A percentile compares a stretch with the other conserved stretches of the same genome.
phyloP scores from a whole-genome alignment of 2,113 vertebrate genomes.

The Suricata suricatta region DNA sequence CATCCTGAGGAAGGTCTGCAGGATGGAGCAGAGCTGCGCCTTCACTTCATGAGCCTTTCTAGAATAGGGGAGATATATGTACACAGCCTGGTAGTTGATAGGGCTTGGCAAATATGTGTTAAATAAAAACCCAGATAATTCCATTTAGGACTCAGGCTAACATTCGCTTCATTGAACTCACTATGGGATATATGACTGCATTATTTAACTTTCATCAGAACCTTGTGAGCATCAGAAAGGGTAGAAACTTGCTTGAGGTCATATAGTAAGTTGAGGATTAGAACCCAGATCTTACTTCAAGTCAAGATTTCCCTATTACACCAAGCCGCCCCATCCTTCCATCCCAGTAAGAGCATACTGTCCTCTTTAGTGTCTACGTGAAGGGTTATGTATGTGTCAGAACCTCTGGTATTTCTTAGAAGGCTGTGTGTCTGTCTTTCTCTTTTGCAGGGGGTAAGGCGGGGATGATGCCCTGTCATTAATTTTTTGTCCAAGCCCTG shows the following conservation, averaged over 20 bases:
- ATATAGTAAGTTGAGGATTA: not conserved
- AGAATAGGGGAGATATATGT: not conserved
- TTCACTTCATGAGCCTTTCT: constrained; percentile 43
- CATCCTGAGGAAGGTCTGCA: constrained; percentile 46
- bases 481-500: not conserved
- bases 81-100: not conserved
- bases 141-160: not conserved
- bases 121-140: not conserved
- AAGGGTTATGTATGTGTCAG: not conserved
- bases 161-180: not conserved
- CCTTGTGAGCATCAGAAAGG: not conserved
- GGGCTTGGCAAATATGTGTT: not conserved
- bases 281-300: constrained; percentile 30
- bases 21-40: not conserved
- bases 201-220: not conserved
- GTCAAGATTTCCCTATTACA: not conserved
- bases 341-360: not conserved
- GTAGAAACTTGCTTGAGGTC: not conserved
- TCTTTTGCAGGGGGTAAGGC: not conserved
- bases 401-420: not conserved
- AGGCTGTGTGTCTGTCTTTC: not conserved
- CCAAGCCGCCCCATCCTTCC: not conserved
- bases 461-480: not conserved
- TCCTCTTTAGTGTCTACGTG: not conserved
- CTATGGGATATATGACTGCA: not conserved